A percentile compares a stretch with the other conserved stretches of the same genome.
Conservation (phyloP, 2,113 vertebrate genomes). For the Oxyura jamaicensis region DNA sequence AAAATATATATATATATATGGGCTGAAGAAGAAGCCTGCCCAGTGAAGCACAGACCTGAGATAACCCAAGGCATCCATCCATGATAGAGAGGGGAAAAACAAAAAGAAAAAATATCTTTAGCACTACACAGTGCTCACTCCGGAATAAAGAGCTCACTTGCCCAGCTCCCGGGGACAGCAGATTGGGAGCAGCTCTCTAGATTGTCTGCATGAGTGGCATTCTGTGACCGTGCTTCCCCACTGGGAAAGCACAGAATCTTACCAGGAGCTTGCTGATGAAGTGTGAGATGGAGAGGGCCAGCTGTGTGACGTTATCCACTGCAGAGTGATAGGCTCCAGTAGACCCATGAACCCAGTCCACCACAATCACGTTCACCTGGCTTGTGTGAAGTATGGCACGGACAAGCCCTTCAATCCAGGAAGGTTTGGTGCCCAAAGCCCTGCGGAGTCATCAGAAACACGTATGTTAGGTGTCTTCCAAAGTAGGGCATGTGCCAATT, state of each 20-base stretch:
- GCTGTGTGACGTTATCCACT: conserved; percentile 87
- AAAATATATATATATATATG: not conserved
- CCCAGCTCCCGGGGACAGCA: not conserved
- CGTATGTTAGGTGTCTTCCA: not conserved
- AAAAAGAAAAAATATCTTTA: not conserved
- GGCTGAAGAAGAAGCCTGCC: not conserved
- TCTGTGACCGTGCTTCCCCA: not conserved
- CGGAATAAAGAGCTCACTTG: not conserved
- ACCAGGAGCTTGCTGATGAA: conserved; percentile 88
- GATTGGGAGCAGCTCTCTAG: not conserved
- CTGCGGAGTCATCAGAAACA: conserved; percentile 67
- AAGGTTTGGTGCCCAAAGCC: conserved; percentile 87
- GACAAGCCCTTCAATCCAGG: conserved; percentile 86
- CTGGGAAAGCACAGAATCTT: conserved; percentile 18
- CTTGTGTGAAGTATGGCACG: conserved; percentile 74
- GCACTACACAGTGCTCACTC: not conserved
- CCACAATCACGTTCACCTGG: conserved; percentile 86
- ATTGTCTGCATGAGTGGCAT: not conserved
- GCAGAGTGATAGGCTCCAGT: conserved; percentile 86
- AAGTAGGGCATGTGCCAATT: fast-evolving
- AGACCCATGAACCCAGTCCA: conserved; percentile 90
- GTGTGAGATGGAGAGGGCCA: conserved; percentile 83
- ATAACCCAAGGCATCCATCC: not conserved
- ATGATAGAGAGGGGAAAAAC: not conserved
- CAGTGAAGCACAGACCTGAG: not conserved